phyloP scores from a whole-genome alignment of 2,797 vertebrate genomes.

The Anolis apletophallus region DNA sequence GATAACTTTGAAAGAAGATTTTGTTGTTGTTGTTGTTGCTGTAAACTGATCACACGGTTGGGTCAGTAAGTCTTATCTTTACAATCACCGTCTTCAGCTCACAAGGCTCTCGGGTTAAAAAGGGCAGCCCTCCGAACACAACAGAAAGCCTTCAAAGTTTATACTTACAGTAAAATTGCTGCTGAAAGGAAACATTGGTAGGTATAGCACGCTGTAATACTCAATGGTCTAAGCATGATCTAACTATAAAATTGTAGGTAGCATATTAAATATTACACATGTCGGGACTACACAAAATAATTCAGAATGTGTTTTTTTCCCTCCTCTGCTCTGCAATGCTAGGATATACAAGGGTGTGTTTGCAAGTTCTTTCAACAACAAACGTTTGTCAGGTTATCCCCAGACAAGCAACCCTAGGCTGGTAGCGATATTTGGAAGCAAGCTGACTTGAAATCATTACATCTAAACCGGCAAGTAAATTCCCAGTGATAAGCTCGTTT shows the following conservation, averaged over 20 bases:
- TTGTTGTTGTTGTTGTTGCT: slow-evolving; percentile 58
- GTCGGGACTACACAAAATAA: slow-evolving; percentile 77
- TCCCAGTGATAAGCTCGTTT: slow-evolving; percentile 65
- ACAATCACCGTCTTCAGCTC: slow-evolving; percentile 65
- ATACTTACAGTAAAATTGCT: slow-evolving; percentile 70
- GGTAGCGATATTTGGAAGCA: slow-evolving; percentile 63
- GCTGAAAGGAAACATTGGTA: slow-evolving; percentile 75
- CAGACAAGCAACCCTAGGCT: slow-evolving; percentile 52
- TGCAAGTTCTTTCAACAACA: slow-evolving; percentile 61
- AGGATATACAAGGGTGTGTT: slow-evolving; percentile 71
- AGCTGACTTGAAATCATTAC: slow-evolving; percentile 67
- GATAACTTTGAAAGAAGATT: slow-evolving; percentile 71
- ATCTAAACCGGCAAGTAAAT: slow-evolving; percentile 66
- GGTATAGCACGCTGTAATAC: slow-evolving; percentile 78
- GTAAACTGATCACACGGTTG: slow-evolving; percentile 69
- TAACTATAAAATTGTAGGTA: slow-evolving; percentile 80
- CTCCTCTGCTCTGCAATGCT: slow-evolving; percentile 68
- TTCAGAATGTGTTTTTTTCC: slow-evolving; percentile 66
- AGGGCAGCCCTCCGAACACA: slow-evolving; percentile 62
- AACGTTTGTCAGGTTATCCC: slow-evolving; percentile 8
- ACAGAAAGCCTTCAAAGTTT: slow-evolving; percentile 64
- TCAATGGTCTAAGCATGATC: slow-evolving; percentile 73
- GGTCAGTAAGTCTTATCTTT: slow-evolving; percentile 63
- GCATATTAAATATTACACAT: slow-evolving; percentile 78
- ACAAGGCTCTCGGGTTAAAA: slow-evolving; percentile 55